Evolutionary conservation across 2,797 vertebrate species (phyloP), one percentile per base, ranked within the genome.

Genomic region (Spondyliosoma cantharus): DNA sequence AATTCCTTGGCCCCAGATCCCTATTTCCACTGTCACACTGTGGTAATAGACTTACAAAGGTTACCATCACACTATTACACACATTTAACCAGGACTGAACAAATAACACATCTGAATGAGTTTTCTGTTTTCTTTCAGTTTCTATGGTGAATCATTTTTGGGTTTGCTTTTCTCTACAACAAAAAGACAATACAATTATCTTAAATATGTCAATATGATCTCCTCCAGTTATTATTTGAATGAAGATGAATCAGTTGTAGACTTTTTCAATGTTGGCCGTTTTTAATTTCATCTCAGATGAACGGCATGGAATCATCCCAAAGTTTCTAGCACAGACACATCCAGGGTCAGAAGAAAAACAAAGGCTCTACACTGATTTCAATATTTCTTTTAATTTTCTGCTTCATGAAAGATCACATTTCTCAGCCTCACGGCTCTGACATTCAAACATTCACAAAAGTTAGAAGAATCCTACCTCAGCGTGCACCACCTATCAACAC

Each of bases 201-300:
- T 70, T n/a, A 45, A 73, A 81, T 32, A 11, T 49, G 16, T 17
- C 27, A 45, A 22, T 24, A 43, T 4, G 78, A 82, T 78, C 82
- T 78, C 25, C 48, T 17, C 27, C 53, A 74, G 68, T 83, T 75
- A 29, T 90, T 84, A 85, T 79, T 68, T 80, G 74, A 85, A 88
- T 81, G 85, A 90, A 91, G 81, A 87, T 87, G 76, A 54, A 84
- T 60, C 50, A 61, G 66, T 87, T 83, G 67, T 67, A 52, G 72
- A 74, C 79, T 88, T 37, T 90, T 91, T 90, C 86, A 92, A 93
- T 95, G 94, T 95, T 95, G 94, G 91, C 80, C 82, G 29, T 85
- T 95, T 94, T 93, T 90, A 94, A 94, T 93, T 92, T 92, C 91
- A n/a, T 95, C 93, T 93, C 94, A 96, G 94, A 90, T 86, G 86